These are phyloP conservation scores for Oxygymnocypris stewartii DNA, from an alignment of 2,113 vertebrate species.

Conservation along the genomic window DNA sequence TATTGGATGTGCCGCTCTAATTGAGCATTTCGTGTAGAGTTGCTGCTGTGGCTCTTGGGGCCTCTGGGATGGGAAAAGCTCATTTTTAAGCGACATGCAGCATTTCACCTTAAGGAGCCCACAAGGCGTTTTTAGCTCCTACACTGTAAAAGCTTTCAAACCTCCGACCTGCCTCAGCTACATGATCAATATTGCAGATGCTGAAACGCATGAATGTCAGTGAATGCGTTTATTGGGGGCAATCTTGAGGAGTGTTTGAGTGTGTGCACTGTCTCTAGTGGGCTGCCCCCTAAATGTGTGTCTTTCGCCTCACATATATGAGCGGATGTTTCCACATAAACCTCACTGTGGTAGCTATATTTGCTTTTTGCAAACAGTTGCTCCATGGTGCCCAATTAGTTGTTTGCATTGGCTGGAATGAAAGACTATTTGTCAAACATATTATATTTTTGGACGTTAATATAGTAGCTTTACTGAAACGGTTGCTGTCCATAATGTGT, in stretches of 20 bases:
- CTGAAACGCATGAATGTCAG: constrained; percentile 64
- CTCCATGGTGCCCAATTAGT: constrained; percentile 20
- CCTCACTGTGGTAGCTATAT: not conserved
- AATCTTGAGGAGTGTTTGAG: constrained; percentile 45
- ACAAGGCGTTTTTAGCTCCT: constrained; percentile 57
- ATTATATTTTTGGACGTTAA: constrained; percentile 20
- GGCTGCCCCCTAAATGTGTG: constrained; percentile 6
- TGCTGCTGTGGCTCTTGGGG: constrained; percentile 62
- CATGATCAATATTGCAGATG: constrained; percentile 71
- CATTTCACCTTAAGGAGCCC: constrained; percentile 65
- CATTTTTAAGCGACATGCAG: constrained; percentile 35
- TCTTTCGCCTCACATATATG: constrained; percentile 7
- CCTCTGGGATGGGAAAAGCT: constrained; percentile 37
- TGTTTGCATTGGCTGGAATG: constrained; percentile 33
- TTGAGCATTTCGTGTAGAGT: constrained; percentile 65
- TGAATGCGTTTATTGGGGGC: constrained; percentile 70
- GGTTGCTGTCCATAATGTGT: not conserved
- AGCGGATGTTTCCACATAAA: constrained; percentile 4
- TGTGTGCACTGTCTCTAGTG: constrained; percentile 17
- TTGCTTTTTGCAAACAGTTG: constrained; percentile 35
- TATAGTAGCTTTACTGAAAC: not conserved
- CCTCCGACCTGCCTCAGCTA: constrained; percentile 45
- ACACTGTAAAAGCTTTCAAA: constrained; percentile 69
- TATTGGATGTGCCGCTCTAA: constrained; percentile 76
- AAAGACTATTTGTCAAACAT: constrained; percentile 21